These are phyloP conservation scores for Cyclina sinensis DNA, from an alignment of 1,140 invertebrate genomes.

Conservation along the genomic window DNA sequence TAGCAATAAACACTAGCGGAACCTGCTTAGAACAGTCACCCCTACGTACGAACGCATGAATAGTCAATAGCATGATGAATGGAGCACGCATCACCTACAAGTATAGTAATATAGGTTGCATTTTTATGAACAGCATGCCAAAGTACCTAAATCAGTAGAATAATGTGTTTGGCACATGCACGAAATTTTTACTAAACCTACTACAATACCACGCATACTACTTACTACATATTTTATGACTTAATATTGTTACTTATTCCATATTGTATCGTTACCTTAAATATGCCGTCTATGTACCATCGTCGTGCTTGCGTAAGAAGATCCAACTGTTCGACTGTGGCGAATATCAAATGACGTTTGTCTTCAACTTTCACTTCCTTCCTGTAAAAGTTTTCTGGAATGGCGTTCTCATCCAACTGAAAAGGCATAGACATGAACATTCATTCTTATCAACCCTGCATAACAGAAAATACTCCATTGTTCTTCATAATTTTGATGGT, in stretches of 20 bases:
- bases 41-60: constrained; percentile 5
- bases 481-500: too few species aligned
- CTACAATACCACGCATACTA: not conserved
- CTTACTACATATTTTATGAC: not conserved
- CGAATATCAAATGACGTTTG: constrained; percentile 12
- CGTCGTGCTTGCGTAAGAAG: not conserved
- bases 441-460: too few species aligned
- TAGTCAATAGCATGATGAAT: not conserved
- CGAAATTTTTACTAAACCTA: too few species aligned
- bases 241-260: not conserved
- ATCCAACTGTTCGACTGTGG: not conserved
- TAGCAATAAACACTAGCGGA: not conserved
- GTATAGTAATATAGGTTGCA: not conserved
- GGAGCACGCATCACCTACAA: not conserved
- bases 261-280: constrained; percentile 44
- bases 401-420: constrained; percentile 4
- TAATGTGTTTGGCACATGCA: too few species aligned
- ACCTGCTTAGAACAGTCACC: not conserved
- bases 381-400: not conserved
- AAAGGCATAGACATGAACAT: too few species aligned
- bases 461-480: not conserved
- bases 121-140: too few species aligned
- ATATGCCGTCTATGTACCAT: constrained; percentile 31
- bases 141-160: too few species aligned
- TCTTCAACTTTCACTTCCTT: not conserved